phyloP scores from a whole-genome alignment of 2,113 vertebrate genomes.

The Mungos mungo region DNA sequence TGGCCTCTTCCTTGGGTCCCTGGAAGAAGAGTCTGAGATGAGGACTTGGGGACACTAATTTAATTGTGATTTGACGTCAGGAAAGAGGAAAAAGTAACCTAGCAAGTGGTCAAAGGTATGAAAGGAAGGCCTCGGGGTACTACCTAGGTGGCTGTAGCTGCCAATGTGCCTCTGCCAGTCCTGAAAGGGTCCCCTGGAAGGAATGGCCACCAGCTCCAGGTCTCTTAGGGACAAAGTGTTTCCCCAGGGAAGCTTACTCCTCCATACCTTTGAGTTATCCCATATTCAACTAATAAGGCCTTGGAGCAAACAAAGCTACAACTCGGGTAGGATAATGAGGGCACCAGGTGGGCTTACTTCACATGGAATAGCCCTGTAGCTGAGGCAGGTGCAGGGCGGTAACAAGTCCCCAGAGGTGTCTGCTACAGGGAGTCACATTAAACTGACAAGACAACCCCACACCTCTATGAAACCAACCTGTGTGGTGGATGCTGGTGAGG shows the following conservation, averaged over 20 bases:
- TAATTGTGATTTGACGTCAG: background rate
- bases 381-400: background rate
- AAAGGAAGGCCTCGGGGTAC: background rate
- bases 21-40: background rate
- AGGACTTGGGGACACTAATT: background rate
- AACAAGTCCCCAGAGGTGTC: background rate
- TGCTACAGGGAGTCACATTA: background rate
- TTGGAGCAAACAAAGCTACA: background rate
- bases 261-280: background rate
- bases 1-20: background rate
- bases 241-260: background rate
- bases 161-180: background rate
- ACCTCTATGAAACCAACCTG: too few relatives aligned
- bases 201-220: background rate
- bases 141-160: rapidly evolving
- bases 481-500: background rate
- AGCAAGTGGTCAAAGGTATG: background rate
- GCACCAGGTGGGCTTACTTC: background rate
- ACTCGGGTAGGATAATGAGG: background rate
- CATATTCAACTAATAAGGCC: background rate
- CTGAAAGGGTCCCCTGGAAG: background rate
- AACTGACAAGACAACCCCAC: background rate
- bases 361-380: background rate
- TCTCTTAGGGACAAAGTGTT: background rate
- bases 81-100: background rate